Evolutionary conservation across 1,140 invertebrate species (phyloP).

Genomic region (Habropoda laboriosa): DNA sequence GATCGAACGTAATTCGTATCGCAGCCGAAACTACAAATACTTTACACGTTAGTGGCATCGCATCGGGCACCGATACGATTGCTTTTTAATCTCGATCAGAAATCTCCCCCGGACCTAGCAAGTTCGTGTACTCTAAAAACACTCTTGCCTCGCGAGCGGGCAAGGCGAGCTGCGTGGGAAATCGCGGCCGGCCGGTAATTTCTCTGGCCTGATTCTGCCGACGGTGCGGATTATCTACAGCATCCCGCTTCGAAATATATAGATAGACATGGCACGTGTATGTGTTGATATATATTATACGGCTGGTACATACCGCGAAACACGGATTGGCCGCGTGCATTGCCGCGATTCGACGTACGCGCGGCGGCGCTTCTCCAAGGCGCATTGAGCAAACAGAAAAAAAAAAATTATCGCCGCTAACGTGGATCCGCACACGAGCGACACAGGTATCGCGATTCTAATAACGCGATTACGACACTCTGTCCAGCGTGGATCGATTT

Average conservation of each 20-base stretch:
- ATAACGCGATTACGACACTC: slow-evolving; percentile 1
- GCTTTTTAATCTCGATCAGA: slow-evolving; percentile 61
- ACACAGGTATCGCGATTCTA: neutral
- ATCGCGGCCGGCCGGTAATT: slow-evolving; percentile 64
- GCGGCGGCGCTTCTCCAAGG: neutral
- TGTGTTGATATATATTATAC: slow-evolving; percentile 12
- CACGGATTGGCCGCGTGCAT: slow-evolving; percentile 21
- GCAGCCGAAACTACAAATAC: slow-evolving; percentile 50
- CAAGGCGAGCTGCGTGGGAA: slow-evolving; percentile 65
- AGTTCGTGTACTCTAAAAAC: slow-evolving; percentile 54
- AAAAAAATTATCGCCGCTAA: slow-evolving; percentile 20
- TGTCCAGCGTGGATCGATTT: too few species aligned
- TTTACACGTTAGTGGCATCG: slow-evolving; percentile 41
- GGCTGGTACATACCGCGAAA: slow-evolving; percentile 22
- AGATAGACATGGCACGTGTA: neutral
- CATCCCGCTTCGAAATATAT: slow-evolving; percentile 59
- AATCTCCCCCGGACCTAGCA: slow-evolving; percentile 23
- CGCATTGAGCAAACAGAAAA: slow-evolving; percentile 23
- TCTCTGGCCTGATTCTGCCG: slow-evolving; percentile 68
- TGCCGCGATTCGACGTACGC: slow-evolving; percentile 33
- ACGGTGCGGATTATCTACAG: slow-evolving; percentile 65
- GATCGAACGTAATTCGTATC: slow-evolving; percentile 36
- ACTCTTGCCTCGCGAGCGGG: slow-evolving; percentile 44
- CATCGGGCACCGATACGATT: slow-evolving; percentile 53
- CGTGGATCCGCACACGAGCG: neutral